Evolutionary conservation across 2,113 vertebrate species (phyloP).

Genomic region (Elachura formosa): DNA sequence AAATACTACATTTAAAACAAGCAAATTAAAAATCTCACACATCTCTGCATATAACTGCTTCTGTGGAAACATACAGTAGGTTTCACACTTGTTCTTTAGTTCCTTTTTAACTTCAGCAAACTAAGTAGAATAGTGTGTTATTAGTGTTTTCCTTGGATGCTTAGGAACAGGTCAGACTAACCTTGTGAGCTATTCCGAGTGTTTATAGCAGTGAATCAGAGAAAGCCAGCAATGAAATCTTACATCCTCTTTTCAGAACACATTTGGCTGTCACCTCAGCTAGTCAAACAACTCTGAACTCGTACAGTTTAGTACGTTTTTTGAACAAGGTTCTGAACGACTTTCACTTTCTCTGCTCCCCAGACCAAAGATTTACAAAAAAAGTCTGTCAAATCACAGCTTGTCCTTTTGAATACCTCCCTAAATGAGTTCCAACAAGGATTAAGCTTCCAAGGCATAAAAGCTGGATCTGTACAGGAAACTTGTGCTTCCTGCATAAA

Average conservation of each 20-base stretch:
- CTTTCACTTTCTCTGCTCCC: not conserved
- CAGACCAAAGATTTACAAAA: not conserved
- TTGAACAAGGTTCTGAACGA: not conserved
- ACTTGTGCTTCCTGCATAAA: not conserved
- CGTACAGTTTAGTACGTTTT: not conserved
- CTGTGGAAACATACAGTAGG: not conserved
- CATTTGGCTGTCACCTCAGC: not conserved
- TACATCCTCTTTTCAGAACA: not conserved
- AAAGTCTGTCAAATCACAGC: not conserved
- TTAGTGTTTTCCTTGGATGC: not conserved
- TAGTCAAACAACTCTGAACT: conserved; percentile 3
- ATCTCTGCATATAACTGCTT: not conserved
- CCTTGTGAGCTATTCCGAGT: not conserved
- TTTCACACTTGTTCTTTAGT: not conserved
- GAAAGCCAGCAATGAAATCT: not conserved
- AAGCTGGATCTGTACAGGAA: not conserved
- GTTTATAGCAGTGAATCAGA: conserved; percentile 1
- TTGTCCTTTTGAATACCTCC: not conserved
- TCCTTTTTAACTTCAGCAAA: not conserved
- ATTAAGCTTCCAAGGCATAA: not conserved
- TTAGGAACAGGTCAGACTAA: not conserved
- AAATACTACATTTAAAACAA: not conserved
- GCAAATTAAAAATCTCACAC: not conserved
- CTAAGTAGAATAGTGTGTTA: not conserved
- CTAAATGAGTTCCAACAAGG: not conserved